Base-by-base conservation (phyloP, 2,888 invertebrate species). In the Oxytorus armatus region DNA sequence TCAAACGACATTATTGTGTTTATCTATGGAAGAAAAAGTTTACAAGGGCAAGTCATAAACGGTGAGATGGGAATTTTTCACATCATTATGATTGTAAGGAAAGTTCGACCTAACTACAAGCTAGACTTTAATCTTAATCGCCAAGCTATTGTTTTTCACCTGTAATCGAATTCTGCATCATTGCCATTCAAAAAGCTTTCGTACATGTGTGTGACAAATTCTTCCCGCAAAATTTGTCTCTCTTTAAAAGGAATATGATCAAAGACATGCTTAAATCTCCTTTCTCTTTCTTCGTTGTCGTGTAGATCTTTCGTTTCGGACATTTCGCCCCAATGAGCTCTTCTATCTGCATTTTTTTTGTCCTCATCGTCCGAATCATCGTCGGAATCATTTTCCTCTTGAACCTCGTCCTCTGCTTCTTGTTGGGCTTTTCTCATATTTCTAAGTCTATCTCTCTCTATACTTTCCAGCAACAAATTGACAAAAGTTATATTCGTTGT, bases 181-280 rank as follows among this genome's bases (percentile, higher is more conserved):
- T 95, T 94, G 0, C 98, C 98, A 82, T 95, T 94, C 44, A 98
- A 92, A 90, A 98, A 98, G 88, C 94, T 96, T 85, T 95, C 94
- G 89, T 96, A 96, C 97, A 98, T 97, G 83, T 96, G 95, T 53
- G 96, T 95, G 5, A 96, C 92, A 90, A 98, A 98, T 92, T 98
- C 98, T 87, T 96, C 94, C 74, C 94, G 93, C 1, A 98, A 91
- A 51, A 97, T 91, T 78, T 94, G 93, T 82, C 94, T 93, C 90
- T 96, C 95, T 33, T 84, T 75, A 0, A 47, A 42, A 8, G 87
- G 81, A 79, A 88, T 85, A 63, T 66, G 23, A 93, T 92, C 53
- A 72, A n/a, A 29, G 33, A 1, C 23, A 49, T 51, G 49, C 23
- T 33, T 59, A n/a, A 53, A 21, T 47, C 47, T 65, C 51, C 23